Percentiles rank a stretch among this genome's conserved stretches.
Conservation (phyloP, 2,797 vertebrate species). For the Micromesistius poutassou region DNA sequence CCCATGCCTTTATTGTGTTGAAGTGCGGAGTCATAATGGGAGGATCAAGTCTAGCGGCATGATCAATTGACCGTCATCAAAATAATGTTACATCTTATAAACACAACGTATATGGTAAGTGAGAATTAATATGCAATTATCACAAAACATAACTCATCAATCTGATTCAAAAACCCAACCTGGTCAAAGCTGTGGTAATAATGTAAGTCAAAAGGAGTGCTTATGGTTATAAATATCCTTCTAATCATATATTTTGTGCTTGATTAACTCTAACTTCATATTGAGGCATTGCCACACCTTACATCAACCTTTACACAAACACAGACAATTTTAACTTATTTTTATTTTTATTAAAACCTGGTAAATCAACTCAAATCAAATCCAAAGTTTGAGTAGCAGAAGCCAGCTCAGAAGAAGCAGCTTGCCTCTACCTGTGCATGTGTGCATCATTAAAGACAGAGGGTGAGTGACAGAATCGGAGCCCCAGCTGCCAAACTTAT, state of each 20-base stretch:
- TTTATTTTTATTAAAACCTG: no score
- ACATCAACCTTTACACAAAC: not conserved
- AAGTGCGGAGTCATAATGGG: not conserved
- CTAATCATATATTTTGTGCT: not conserved
- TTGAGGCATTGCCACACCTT: not conserved
- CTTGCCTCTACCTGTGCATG: not conserved
- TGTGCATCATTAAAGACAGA: slow-evolving; percentile 18
- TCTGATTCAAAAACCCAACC: no score
- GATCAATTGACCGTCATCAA: not conserved
- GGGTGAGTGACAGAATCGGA: slow-evolving; percentile 5
- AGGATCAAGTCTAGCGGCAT: not conserved
- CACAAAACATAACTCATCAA: not conserved
- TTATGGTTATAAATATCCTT: not conserved
- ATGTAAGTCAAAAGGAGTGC: not conserved
- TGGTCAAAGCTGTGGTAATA: not conserved
- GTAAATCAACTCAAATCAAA: no score
- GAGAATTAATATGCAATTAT: slow-evolving; percentile 18
- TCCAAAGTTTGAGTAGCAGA: not conserved
- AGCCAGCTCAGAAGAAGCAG: not conserved
- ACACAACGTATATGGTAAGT: slow-evolving; percentile 23
- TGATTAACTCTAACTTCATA: not conserved
- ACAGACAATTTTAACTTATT: not conserved
- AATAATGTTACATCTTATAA: slow-evolving; percentile 1
- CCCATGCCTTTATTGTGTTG: not conserved
- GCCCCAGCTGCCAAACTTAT: not conserved